Conservation (phyloP, 2,888 invertebrate genomes). For the Leucoma salicis region DNA sequence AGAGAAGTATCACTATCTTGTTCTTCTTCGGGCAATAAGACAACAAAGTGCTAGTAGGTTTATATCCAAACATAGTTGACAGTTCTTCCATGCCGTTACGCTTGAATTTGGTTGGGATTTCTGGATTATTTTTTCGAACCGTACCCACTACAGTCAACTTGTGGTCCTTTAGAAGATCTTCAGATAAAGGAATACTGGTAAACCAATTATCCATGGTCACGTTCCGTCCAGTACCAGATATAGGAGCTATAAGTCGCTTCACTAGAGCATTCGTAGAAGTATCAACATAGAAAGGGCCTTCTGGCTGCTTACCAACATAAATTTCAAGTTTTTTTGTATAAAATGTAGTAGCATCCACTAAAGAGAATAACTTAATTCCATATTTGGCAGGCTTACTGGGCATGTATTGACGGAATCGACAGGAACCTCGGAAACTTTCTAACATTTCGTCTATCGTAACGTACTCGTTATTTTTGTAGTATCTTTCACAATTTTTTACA, state of each 20-base stretch:
- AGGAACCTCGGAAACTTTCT: background rate
- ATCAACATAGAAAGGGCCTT: background rate
- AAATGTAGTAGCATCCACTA: background rate
- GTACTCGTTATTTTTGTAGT: background rate
- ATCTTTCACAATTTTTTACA: background rate
- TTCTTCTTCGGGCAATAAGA: background rate
- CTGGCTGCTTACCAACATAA: conserved; percentile 1
- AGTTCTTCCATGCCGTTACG: no score
- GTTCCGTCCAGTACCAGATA: background rate
- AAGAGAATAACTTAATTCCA: background rate
- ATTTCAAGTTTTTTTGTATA: background rate
- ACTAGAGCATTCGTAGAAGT: background rate
- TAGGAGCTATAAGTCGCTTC: background rate
- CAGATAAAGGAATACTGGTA: background rate
- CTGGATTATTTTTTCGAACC: background rate
- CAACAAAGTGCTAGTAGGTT: background rate
- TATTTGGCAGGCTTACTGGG: background rate
- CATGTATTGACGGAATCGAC: background rate
- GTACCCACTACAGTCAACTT: background rate
- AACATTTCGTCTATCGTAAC: background rate
- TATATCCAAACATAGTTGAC: background rate
- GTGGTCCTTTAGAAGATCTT: background rate
- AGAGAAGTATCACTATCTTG: background rate
- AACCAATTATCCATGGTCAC: background rate
- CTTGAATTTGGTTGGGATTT: no score